phyloP scores from a whole-genome alignment of 2,113 vertebrate species.

The Oncorhynchus kisutch region DNA sequence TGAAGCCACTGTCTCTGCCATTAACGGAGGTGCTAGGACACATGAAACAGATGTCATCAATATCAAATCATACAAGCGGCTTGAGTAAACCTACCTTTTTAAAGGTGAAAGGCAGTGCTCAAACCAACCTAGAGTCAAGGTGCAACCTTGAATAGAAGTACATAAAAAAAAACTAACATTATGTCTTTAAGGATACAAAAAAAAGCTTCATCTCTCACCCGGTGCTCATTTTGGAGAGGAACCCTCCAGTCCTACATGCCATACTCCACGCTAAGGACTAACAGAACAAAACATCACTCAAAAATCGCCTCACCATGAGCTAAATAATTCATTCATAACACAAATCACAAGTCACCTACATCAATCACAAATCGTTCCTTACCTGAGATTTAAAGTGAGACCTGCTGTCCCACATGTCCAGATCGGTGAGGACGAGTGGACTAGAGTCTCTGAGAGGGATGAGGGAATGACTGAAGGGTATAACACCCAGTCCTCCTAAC shows the following conservation, averaged over 20 bases:
- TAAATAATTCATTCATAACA: neutral
- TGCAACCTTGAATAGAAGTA: neutral
- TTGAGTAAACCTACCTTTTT: neutral
- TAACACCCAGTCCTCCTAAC: slow-evolving; percentile 14
- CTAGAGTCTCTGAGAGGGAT: slow-evolving; percentile 43
- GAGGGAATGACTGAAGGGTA: slow-evolving; percentile 34
- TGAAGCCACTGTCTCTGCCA: slow-evolving; percentile 33
- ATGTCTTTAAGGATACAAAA: neutral
- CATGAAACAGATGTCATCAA: neutral
- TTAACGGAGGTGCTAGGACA: neutral
- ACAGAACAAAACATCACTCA: slow-evolving; percentile 2
- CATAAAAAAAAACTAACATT: no score
- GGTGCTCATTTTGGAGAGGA: slow-evolving; percentile 50
- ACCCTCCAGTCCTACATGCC: slow-evolving; percentile 40
- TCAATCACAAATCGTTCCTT: slow-evolving; percentile 19
- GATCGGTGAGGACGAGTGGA: slow-evolving; percentile 49
- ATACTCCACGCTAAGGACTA: slow-evolving; percentile 58
- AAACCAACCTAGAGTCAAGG: no score
- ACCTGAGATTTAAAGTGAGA: slow-evolving; percentile 61
- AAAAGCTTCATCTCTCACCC: slow-evolving; percentile 42
- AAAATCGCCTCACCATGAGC: neutral
- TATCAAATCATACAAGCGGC: neutral
- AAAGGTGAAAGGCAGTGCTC: no score
- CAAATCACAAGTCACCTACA: neutral
- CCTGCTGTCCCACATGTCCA: slow-evolving; percentile 63